Evolutionary conservation across 1,140 invertebrate genomes (phyloP).

Genomic region (Listronotus bonariensis): DNA sequence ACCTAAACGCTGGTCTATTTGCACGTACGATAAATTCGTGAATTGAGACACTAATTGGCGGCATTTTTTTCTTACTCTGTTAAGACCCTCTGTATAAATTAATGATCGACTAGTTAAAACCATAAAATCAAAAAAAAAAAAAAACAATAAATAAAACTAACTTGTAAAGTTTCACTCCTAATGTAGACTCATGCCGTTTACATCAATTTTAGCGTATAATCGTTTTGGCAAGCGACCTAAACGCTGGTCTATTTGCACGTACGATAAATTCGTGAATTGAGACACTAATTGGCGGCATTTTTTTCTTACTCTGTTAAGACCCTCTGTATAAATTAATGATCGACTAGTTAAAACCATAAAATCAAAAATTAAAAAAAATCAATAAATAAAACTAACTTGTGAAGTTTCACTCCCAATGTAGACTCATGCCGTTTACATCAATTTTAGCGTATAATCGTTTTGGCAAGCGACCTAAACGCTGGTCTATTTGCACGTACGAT

Average conservation of each 20-base stretch:
- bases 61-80: no score
- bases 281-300: constrained; percentile 37
- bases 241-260: constrained; percentile 35
- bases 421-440: constrained; percentile 22
- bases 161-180: no score
- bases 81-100: no score
- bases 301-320: no score
- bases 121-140: no score
- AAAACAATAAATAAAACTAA: no score
- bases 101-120: no score
- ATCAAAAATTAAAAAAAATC: no score
- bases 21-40: constrained; percentile 37
- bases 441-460: constrained; percentile 34
- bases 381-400: no score
- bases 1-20: constrained; percentile 35
- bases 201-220: constrained; percentile 33
- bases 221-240: constrained; percentile 37
- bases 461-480: constrained; percentile 36
- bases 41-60: constrained; percentile 36
- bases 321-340: no score
- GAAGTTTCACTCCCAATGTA: no score
- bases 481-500: constrained; percentile 36
- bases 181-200: constrained; percentile 11
- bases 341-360: no score
- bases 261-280: constrained; percentile 36